Evolutionary conservation across 2,797 vertebrate species (phyloP).

Genomic region (Rhinophrynus dorsalis): DNA sequence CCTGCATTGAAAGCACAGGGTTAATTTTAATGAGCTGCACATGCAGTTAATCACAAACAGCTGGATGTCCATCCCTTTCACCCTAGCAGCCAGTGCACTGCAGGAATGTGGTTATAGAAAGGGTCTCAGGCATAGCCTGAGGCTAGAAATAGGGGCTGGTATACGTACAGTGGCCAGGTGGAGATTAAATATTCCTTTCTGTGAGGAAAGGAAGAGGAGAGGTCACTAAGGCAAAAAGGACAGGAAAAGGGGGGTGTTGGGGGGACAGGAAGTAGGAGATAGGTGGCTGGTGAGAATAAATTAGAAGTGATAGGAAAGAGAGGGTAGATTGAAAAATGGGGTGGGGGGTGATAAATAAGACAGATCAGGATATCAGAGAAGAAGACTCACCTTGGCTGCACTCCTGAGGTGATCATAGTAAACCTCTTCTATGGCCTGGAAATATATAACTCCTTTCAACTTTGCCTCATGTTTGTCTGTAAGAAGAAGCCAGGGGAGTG

Average conservation of each 20-base stretch:
- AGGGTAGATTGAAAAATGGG: neutral
- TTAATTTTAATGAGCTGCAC: neutral
- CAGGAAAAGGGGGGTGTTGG: neutral
- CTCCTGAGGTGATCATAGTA: constrained; percentile 96
- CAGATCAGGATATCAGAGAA: rapidly evolving
- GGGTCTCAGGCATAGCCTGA: constrained; percentile 35
- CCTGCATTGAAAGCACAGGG: neutral
- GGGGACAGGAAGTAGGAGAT: neutral
- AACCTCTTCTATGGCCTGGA: constrained; percentile 96
- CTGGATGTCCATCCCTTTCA: neutral
- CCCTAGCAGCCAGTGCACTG: neutral
- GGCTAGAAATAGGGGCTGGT: constrained; percentile 48
- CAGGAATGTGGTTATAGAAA: neutral
- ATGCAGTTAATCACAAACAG: constrained; percentile 34
- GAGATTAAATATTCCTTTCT: constrained; percentile 62
- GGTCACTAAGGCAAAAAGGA: neutral
- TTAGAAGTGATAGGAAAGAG: neutral
- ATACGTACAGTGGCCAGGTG: constrained; percentile 60
- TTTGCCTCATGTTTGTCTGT: constrained; percentile 92
- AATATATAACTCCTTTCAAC: constrained; percentile 96
- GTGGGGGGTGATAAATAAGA: neutral
- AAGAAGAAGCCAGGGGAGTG: constrained; percentile 47
- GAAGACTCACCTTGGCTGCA: constrained; percentile 84
- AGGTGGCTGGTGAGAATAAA: neutral
- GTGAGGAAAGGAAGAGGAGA: constrained; percentile 29